phyloP scores from a whole-genome alignment of 1,140 invertebrate species.

The Eurosta solidaginis region DNA sequence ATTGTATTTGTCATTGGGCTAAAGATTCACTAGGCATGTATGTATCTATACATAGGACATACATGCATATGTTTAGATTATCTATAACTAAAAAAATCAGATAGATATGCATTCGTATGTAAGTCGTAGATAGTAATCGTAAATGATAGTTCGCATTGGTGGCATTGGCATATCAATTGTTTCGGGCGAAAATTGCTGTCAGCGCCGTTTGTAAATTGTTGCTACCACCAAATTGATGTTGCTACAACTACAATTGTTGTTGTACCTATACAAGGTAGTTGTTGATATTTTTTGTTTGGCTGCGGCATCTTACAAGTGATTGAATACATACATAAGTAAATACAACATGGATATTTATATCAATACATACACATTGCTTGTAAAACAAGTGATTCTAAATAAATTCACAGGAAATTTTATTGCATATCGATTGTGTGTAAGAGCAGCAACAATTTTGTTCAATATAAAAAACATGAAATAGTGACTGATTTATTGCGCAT shows the following conservation, averaged over 20 bases:
- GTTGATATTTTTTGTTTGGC: not conserved
- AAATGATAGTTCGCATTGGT: constrained; percentile 23
- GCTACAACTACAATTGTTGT: not conserved
- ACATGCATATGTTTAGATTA: too few species aligned
- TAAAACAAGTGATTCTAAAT: constrained; percentile 1
- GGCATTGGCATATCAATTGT: constrained; percentile 19
- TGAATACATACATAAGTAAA: not conserved
- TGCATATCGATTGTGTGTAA: not conserved
- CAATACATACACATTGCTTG: constrained; percentile 22
- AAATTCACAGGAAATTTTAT: not conserved
- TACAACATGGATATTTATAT: not conserved
- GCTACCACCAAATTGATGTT: not conserved
- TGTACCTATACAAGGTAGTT: not conserved
- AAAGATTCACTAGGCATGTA: not conserved
- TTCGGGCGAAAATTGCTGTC: constrained; percentile 16
- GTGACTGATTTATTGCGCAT: constrained; percentile 6
- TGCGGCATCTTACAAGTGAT: constrained; percentile 12
- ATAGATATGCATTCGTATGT: too few species aligned
- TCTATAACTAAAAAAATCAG: too few species aligned
- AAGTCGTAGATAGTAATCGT: constrained; percentile 17
- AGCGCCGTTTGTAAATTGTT: not conserved
- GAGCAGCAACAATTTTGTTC: not conserved
- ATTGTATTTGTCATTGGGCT: too few species aligned
- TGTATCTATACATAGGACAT: too few species aligned
- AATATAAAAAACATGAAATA: not conserved